Evolutionary conservation across 2,797 vertebrate species (phyloP), one percentile per base, ranked within the genome.

Genomic region (Gobionotothen gibberifrons): DNA sequence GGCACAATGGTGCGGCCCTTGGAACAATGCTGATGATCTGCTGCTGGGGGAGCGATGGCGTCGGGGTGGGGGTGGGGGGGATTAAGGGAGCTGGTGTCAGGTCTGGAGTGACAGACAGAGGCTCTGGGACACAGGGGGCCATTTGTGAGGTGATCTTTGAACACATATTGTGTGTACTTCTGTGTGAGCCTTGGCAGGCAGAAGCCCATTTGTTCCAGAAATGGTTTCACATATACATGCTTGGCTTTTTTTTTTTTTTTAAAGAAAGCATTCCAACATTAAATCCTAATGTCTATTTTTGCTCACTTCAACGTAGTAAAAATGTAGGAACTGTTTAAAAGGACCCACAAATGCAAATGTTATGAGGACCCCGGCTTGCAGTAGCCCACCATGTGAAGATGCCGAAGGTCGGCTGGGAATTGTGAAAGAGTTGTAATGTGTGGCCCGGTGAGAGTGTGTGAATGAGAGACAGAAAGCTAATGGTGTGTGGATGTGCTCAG

Each of bases 31-130:
- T 87, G 89, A 87, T 82, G 81, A 91, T 79, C 87, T 84, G 76
- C 77, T 63, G 69, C 16, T 70, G 57, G 52, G 46, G 69, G 48
- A 22, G 74, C 52, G 59, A 52, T 56, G 59, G 77, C 64, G 57
- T 72, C 43, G 10, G 62, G 19, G 19, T 42, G 53, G 55, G 48
- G 60, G 43, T 21, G 36, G 55, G 5, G 51, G 61, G 82, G 89
- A 91, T 90, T 85, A 90, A 67, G 77, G 73, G 83, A 74, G 79
- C 75, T 68, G 76, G 58, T 60, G 74, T 74, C 84, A 78, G 73
- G 78, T 82, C 78, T 84, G 78, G 64, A 87, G 81, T 82, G 84
- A 90, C 72, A 79, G 82, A 75, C 73, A 53, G 71, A 68, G 61
- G 82, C 68, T 75, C 76, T 65, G 75, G 68, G 73, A 78, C 51